phyloP scores from a whole-genome alignment of 2,113 vertebrate genomes.

The Halcyon senegalensis region DNA sequence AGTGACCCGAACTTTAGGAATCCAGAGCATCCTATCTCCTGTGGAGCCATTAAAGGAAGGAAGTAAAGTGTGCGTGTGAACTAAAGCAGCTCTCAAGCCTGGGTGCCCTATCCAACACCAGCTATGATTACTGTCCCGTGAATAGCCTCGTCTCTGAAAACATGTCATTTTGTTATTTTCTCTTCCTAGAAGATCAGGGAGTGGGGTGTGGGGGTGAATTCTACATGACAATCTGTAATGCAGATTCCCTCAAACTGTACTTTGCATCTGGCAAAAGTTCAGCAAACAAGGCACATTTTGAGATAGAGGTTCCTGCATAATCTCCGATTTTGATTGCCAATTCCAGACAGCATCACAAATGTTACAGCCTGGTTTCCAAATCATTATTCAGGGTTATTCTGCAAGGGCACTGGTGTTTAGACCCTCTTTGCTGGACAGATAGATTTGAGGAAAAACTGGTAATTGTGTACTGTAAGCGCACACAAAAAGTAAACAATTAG shows the following conservation, averaged over 20 bases:
- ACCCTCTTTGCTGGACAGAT: background rate
- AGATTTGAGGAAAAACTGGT: slow-evolving; percentile 1
- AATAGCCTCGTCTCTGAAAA: background rate
- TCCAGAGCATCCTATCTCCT: background rate
- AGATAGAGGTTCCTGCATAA: background rate
- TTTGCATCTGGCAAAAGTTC: background rate
- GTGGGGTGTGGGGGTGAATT: background rate
- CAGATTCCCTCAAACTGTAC: background rate
- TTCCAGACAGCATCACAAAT: background rate
- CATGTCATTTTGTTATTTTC: background rate
- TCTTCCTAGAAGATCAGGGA: background rate
- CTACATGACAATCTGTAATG: background rate
- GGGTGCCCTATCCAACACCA: background rate
- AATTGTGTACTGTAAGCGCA: background rate
- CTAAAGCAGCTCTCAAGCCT: background rate
- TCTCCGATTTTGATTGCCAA: background rate
- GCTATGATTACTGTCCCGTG: background rate
- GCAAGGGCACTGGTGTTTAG: background rate
- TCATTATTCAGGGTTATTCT: background rate
- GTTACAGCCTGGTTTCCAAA: background rate
- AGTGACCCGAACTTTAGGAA: background rate
- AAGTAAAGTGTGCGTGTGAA: background rate
- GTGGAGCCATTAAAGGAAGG: background rate
- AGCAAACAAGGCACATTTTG: background rate
- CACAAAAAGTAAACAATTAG: background rate